These are phyloP conservation scores for Argyrosomus japonicus DNA, from an alignment of 2,113 vertebrate species.

Conservation along the genomic window DNA sequence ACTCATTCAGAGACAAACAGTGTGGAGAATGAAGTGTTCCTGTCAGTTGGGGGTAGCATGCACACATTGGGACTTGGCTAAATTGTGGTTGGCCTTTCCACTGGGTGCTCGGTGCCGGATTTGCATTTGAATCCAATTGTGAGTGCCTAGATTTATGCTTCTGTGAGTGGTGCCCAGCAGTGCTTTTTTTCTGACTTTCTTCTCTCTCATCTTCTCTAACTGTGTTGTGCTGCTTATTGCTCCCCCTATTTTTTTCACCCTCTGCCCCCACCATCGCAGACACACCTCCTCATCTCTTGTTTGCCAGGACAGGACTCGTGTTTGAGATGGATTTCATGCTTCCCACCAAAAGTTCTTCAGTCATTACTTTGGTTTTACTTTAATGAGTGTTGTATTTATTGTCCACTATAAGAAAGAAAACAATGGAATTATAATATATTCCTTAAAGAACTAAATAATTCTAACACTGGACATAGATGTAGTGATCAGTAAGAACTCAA, in stretches of 20 bases:
- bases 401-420: no score
- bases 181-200: conserved; percentile 66
- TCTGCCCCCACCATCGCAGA: not conserved
- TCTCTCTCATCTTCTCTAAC: conserved; percentile 50
- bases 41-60: conserved; percentile 65
- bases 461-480: not conserved
- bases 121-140: conserved; percentile 86
- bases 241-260: conserved; percentile 33
- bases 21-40: conserved; percentile 70
- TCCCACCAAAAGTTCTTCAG: conserved; percentile 23
- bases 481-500: not conserved
- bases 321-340: conserved; percentile 47
- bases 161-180: conserved; percentile 75
- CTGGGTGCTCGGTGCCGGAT: conserved; percentile 67
- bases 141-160: conserved; percentile 80
- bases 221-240: conserved; percentile 40
- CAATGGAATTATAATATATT: not conserved
- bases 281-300: conserved; percentile 15
- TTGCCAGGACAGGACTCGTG: conserved; percentile 23
- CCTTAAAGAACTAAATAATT: not conserved
- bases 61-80: conserved; percentile 72
- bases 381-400: conserved; percentile 8
- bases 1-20: conserved; percentile 42
- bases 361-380: conserved; percentile 33
- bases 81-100: conserved; percentile 80